phyloP scores from a whole-genome alignment of 2,113 vertebrate genomes.

The Petromus typicus region DNA sequence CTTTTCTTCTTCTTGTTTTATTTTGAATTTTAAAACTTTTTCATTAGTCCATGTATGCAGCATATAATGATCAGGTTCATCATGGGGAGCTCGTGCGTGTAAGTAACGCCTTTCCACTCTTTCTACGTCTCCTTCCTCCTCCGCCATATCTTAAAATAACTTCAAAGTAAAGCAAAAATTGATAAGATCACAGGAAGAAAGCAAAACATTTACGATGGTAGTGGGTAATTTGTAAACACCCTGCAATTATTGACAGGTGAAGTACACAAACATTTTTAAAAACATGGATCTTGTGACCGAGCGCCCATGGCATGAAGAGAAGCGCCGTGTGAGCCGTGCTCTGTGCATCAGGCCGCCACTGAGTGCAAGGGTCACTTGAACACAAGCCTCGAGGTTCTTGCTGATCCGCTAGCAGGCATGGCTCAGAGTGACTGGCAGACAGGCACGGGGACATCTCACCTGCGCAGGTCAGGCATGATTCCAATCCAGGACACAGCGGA shows the following conservation, averaged over 20 bases:
- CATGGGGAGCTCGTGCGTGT: not conserved
- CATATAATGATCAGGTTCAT: not conserved
- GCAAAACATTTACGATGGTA: not conserved
- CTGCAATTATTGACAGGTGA: not conserved
- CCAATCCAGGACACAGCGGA: not conserved
- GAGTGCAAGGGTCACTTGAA: not conserved
- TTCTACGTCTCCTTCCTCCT: not conserved
- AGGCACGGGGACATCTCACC: too few species aligned
- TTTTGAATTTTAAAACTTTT: not conserved
- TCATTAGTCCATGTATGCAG: not conserved
- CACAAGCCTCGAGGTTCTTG: not conserved
- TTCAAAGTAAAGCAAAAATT: not conserved
- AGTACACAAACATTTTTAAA: constrained; percentile 19
- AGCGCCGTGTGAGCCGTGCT: not conserved
- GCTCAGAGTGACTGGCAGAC: not conserved
- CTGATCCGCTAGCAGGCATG: not conserved
- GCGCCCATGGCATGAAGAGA: not conserved
- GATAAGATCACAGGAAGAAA: not conserved
- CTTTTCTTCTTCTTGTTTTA: not conserved
- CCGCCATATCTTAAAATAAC: not conserved
- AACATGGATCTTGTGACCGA: not conserved
- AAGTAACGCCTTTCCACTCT: not conserved
- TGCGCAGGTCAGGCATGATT: not conserved
- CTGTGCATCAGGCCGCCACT: too few species aligned
- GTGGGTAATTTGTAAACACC: not conserved